Evolutionary conservation across 1,140 invertebrate genomes (phyloP).

Genomic region (Tribolium castaneum): DNA sequence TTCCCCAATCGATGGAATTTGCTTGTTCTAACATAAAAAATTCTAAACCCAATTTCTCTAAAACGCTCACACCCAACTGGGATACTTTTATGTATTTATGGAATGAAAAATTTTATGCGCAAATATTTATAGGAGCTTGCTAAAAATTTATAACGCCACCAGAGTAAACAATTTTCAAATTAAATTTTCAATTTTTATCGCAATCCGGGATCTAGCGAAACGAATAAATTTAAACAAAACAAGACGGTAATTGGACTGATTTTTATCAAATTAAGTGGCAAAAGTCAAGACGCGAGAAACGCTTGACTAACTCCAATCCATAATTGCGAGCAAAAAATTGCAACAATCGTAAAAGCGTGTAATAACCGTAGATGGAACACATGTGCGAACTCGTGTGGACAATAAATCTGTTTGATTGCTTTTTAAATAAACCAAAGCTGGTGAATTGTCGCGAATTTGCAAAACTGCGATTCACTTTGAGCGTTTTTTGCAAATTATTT

Average conservation of each 20-base stretch:
- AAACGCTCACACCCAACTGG: conserved; percentile 10
- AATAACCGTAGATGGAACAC: not conserved
- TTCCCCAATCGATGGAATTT: too few relatives aligned
- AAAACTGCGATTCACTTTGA: too few relatives aligned
- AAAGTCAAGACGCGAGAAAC: not conserved
- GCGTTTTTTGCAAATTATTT: too few relatives aligned
- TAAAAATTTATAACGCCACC: conserved; percentile 28
- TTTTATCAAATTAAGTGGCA: not conserved
- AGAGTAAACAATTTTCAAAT: conserved; percentile 29
- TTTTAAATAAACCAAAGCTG: not conserved
- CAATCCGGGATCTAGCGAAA: not conserved
- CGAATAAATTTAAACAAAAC: conserved; percentile 12
- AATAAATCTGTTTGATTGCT: not conserved
- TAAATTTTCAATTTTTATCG: conserved; percentile 23
- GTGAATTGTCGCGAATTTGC: not conserved
- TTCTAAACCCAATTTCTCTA: not conserved
- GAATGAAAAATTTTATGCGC: conserved; percentile 30
- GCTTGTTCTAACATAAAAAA: too few relatives aligned
- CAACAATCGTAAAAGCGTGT: not conserved
- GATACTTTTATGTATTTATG: conserved; percentile 27
- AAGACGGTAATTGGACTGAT: not conserved
- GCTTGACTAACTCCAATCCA: not conserved
- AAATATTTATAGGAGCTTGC: conserved; percentile 28
- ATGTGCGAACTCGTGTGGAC: not conserved
- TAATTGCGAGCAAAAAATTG: not conserved